A percentile compares a stretch with the other conserved stretches of the same genome.
These are phyloP conservation scores for Rhegmatorhina hoffmannsi DNA, from an alignment of 2,113 vertebrate genomes.

Conservation along the genomic window DNA sequence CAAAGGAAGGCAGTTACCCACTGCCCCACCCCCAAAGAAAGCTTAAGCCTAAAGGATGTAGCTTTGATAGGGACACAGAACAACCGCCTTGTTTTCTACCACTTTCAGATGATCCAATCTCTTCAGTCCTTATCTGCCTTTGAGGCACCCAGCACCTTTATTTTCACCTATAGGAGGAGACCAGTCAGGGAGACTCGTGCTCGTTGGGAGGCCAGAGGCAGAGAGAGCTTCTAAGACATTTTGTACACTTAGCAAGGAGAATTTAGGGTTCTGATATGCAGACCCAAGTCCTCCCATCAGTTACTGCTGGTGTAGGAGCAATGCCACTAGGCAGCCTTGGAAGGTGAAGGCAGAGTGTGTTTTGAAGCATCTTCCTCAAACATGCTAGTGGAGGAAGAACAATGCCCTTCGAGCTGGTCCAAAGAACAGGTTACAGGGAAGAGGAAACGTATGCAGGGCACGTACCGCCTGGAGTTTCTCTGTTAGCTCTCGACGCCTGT, in stretches of 20 bases:
- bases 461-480: conserved; percentile 97
- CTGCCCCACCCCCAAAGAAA: neutral
- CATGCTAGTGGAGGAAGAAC: neutral
- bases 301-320: neutral
- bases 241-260: neutral
- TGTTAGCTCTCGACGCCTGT: conserved; percentile 94
- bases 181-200: neutral
- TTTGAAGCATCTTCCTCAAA: neutral
- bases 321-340: neutral
- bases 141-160: neutral
- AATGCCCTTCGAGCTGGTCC: neutral
- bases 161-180: neutral
- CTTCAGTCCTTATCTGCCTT: neutral
- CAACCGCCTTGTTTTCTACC: neutral
- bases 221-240: neutral
- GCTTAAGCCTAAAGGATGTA: neutral
- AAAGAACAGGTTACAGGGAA: neutral
- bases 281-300: neutral
- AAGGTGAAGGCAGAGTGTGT: neutral
- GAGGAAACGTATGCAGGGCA: neutral
- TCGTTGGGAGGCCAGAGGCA: neutral
- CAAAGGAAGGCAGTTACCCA: neutral
- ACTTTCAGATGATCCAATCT: neutral
- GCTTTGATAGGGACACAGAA: neutral
- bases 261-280: neutral